Evolutionary conservation across 1,140 invertebrate genomes (phyloP), one percentile per base, ranked within the genome.

Genomic region (Anthonomus grandis): DNA sequence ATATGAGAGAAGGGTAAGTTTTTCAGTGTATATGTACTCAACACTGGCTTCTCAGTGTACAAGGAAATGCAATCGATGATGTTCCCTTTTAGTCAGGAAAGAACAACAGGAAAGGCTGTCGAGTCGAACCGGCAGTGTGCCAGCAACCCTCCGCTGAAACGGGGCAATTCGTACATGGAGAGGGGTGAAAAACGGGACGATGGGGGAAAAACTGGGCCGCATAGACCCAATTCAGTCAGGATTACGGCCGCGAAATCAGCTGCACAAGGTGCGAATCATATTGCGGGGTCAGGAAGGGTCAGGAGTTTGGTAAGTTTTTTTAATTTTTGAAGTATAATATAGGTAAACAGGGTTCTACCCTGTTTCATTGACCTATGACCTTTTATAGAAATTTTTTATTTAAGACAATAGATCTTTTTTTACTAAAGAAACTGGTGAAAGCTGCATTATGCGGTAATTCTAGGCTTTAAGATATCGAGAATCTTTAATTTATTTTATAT

Each of bases 131-230:
- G 59, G 24, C 54, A 46, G 37, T 37, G 55, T 39, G 63, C 63
- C 60, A 64, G 63, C 48, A 57, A 62, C 46, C 58, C 60, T 57
- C 42, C 58, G 51, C 66, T 66, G 55, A 57, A 64, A 59, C 70
- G 70, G 63, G 64, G 65, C 50, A 54, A 63, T 25, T 70, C 69
- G 42, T 72, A 66, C 61, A 67, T 67, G 66, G 70, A 64, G 65
- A 70, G 64, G 60, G 64, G 49, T 57, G 70, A 52, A 54, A 46
- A 23, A 10, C 15, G 31, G 22, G 41, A 52, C 46, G 62, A 53
- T 41, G 52, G 50, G 13, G 52, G 47, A 31, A 42, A 47, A 36
- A 36, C 46, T 17, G n/a, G 47, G 51, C 22, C 50, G 27, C 50
- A 48, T 24, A 54, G 60, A 27, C 59, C 59, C 25, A 58, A 60